These are phyloP conservation scores for Chlorospingus semifuscus DNA, from an alignment of 2,797 vertebrate species.

Conservation along the genomic window DNA sequence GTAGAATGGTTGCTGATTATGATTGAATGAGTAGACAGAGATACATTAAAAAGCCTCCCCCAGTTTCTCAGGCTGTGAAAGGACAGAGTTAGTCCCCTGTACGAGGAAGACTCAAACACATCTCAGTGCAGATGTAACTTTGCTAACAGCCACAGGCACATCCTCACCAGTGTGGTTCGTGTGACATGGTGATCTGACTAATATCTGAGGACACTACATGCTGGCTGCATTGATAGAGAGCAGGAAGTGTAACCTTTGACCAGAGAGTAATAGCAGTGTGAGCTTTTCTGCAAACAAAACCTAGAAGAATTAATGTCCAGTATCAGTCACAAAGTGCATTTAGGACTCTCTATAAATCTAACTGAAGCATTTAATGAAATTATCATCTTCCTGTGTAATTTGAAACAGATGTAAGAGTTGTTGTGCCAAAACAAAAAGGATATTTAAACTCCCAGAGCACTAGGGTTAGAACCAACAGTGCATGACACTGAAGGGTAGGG, in stretches of 20 bases:
- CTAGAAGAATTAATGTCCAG: slow-evolving; percentile 65
- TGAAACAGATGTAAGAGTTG: slow-evolving; percentile 63
- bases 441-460: not conserved
- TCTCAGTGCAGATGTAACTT: slow-evolving; percentile 10
- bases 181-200: slow-evolving; percentile 63
- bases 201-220: slow-evolving; percentile 68
- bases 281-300: slow-evolving; percentile 65
- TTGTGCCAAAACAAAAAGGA: slow-evolving; percentile 6
- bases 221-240: slow-evolving; percentile 59
- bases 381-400: slow-evolving; percentile 72
- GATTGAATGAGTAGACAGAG: not conserved
- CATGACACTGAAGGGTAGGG: not conserved
- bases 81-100: not conserved
- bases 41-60: not conserved
- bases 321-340: slow-evolving; percentile 69
- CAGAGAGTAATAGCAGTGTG: slow-evolving; percentile 63
- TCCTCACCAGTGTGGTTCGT: slow-evolving; percentile 10
- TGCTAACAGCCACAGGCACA: slow-evolving; percentile 30
- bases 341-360: slow-evolving; percentile 72
- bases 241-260: slow-evolving; percentile 78
- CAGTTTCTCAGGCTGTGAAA: not conserved
- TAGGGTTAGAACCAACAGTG: not conserved
- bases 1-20: not conserved
- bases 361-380: slow-evolving; percentile 70
- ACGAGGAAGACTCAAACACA: not conserved